Conservation (phyloP, 2,888 invertebrate genomes). For the Ptychoptera albimana region DNA sequence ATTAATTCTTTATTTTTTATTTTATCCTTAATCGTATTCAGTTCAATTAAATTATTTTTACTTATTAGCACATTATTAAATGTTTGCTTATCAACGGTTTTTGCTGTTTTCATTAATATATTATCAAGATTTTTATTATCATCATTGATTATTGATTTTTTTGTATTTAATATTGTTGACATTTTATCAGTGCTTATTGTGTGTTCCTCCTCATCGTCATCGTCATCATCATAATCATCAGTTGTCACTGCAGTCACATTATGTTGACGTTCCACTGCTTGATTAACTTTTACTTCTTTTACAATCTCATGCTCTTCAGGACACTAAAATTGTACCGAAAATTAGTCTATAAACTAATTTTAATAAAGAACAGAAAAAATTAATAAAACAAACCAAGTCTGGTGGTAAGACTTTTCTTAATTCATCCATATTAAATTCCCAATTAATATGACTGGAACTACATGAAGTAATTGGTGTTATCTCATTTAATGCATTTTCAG, state of each 20-base stretch:
- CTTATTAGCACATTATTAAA: too few species aligned
- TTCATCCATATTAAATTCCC: constrained; percentile 48
- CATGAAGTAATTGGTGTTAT: constrained; percentile 52
- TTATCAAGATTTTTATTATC: neutral
- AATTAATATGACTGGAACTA: constrained; percentile 46
- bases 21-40: too few species aligned
- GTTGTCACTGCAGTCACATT: too few species aligned
- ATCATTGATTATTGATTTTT: neutral
- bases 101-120: neutral
- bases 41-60: too few species aligned
- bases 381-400: constrained; percentile 36
- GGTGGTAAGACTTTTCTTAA: constrained; percentile 50
- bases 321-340: neutral
- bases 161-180: neutral
- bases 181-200: constrained; percentile 33
- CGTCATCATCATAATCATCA: constrained; percentile 28
- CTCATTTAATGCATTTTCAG: constrained; percentile 34
- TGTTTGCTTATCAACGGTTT: neutral
- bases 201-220: constrained; percentile 40
- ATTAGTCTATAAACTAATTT: neutral
- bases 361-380: neutral
- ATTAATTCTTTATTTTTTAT: too few species aligned
- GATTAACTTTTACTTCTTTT: too few species aligned
- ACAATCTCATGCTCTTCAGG: too few species aligned
- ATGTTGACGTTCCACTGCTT: too few species aligned